phyloP scores from a whole-genome alignment of 2,797 vertebrate genomes.

The Delichon dasypus region DNA sequence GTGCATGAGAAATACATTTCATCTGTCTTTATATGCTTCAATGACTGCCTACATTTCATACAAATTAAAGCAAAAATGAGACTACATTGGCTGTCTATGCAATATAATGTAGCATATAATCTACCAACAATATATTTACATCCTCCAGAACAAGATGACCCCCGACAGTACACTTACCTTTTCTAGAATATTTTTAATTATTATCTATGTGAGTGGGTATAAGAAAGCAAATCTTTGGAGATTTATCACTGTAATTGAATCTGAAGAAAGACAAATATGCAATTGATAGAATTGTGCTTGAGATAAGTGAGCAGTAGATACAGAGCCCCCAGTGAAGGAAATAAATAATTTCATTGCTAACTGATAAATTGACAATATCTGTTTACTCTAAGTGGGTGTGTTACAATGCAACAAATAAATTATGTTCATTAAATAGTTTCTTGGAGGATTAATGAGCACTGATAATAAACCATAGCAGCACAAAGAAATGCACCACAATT shows the following conservation, averaged over 20 bases:
- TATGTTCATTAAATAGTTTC: constrained; percentile 70
- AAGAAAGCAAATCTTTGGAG: constrained; percentile 36
- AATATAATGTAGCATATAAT: background rate
- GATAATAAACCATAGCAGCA: constrained; percentile 39
- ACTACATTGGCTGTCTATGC: background rate
- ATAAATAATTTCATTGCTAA: constrained; percentile 43
- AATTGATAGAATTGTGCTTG: constrained; percentile 24
- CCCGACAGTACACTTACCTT: background rate
- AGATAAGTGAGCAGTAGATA: constrained; percentile 37
- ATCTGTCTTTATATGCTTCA: background rate
- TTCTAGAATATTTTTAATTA: background rate
- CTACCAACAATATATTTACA: background rate
- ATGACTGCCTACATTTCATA: background rate
- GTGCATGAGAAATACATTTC: background rate
- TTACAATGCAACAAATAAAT: constrained; percentile 64
- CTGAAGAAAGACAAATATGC: constrained; percentile 52
- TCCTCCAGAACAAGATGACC: background rate
- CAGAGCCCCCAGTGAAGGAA: constrained; percentile 40
- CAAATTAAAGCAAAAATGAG: background rate
- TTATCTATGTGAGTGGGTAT: background rate
- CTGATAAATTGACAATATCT: constrained; percentile 55
- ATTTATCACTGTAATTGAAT: constrained; percentile 64
- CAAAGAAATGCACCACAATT: constrained; percentile 42
- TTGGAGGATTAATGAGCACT: constrained; percentile 66
- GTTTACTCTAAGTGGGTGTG: constrained; percentile 1